Evolutionary conservation across 64 coral and sea anemone genomes (phyloP), one percentile per base, ranked within the genome.

Genomic region (Catalaphyllia jardinei): DNA sequence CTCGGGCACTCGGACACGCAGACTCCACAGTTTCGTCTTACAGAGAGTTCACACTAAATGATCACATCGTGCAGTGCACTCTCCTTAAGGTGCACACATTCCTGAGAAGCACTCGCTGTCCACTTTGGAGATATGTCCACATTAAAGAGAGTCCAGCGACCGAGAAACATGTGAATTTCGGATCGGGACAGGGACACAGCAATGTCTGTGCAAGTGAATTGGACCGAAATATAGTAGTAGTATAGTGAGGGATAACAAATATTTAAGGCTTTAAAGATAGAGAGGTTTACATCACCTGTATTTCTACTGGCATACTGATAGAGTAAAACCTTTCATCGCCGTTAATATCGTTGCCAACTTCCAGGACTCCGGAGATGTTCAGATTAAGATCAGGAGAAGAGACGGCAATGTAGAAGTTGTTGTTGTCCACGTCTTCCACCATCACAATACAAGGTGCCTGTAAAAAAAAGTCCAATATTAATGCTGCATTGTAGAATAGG

Each of bases 341-440:
- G 29, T n/a, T 72, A n/a, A 76, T 35, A 24, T 54, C 24, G 16
- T 9, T 5, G 6, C 49, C 31, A 18, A 10, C 38, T 24, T 17
- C 9, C 22, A 75, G 29, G 10, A 8, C 11, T 14, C 73, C 20
- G 25, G 39, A 62, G 6, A 60, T 88, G 73, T 91, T 91, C 69
- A 81, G 74, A 54, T 91, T 91, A 29, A 91, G 50, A 62, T 83
- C 62, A 19, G 89, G 89, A 22, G 64, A 75, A 13, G 76, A 81
- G 8, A 90, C 16, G 27, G 76, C 71, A 2, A 90, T 62, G 76
- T 90, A 67, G 4, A 83, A 39, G 64, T 91, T 82, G 42, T 24
- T 20, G 22, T 20, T 31, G 29, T 80, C 79, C 27, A 83, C 67
- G 46, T 91, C 77, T 29, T 72, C 79, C 42, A 91, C 71, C 30